Evolutionary conservation across 2,113 vertebrate genomes (phyloP).

Genomic region (Rhea americana): DNA sequence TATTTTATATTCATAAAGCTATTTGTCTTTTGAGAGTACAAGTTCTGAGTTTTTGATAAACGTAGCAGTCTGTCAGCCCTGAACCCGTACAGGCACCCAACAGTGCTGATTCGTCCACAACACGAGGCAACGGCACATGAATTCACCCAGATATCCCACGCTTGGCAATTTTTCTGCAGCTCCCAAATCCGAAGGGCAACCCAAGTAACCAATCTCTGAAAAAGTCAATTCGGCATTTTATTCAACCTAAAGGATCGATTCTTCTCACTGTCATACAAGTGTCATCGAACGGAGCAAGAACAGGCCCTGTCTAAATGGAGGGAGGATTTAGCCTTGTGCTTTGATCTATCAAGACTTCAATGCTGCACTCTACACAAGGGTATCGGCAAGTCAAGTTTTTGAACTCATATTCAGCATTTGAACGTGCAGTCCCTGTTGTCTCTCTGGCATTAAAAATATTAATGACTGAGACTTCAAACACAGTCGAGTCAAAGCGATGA

Average conservation of each 20-base stretch:
- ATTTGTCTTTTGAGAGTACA: not conserved
- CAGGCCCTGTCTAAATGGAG: not conserved
- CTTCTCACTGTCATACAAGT: not conserved
- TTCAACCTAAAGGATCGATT: not conserved
- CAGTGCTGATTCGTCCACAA: not conserved
- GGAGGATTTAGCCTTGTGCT: not conserved
- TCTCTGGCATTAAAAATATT: not conserved
- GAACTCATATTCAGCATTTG: not conserved
- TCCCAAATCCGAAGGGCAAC: not conserved
- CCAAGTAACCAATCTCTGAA: not conserved
- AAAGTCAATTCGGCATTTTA: not conserved
- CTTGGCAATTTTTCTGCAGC: not conserved
- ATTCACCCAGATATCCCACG: not conserved
- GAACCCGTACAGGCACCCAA: not conserved
- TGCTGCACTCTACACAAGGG: fast-evolving
- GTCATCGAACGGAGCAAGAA: not conserved
- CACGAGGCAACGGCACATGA: not conserved
- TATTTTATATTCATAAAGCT: not conserved
- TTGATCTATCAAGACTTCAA: not conserved
- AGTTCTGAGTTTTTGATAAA: not conserved
- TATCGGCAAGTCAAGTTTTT: not conserved
- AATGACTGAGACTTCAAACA: not conserved
- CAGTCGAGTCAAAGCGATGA: not conserved
- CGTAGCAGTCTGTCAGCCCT: not conserved
- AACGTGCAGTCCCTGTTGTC: fast-evolving